Evolutionary conservation across 30 jellyfish, hydroid and myxozoan genomes (phyloP), one percentile per base, ranked within the genome.

Genomic region (Cassiopea andromeda): DNA sequence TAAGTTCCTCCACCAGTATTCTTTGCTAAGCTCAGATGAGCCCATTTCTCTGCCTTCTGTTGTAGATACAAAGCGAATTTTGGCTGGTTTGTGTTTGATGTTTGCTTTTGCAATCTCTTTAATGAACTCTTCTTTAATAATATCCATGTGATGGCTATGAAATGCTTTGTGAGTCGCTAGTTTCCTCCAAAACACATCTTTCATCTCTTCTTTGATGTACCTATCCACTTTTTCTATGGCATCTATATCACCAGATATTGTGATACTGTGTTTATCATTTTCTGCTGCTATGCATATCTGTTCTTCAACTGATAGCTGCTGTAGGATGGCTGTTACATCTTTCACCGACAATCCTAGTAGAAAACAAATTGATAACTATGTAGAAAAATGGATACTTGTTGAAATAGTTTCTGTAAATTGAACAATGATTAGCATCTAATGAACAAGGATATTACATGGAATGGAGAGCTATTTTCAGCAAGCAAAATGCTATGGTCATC

Each of bases 91-190:
- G 7, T 87, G 91, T 68, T 61, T 71, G 75, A 89, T 81, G 1
- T 81, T 82, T 1, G 92, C 96, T 45, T 72, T 58, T 49, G 54
- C n/a, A 18, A 89, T 73, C 69, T 58, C 47, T 78, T 80, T 43
- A 70, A 69, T 47, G 66, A 89, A 89, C 68, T 80, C 75, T n/a
- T 57, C 38, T 68, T 89, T 61, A 78, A 89, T 89, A 13, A n/a
- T 67, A 9, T 89, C 96, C 96, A 89, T 89, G 77, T 89, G 96
- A 54, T 81, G 96, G 49, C 96, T 89, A 83, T 89, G 96, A 57
- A 89, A 89, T 7, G 96, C 96, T 47, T 89, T 89, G 73, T 89
- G 89, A 17, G 90, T 82, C 3, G 85, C 85, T 44, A 89, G 92
- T 46, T 82, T 89, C 46, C 96, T 69, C 92, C 92, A 89, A 61